Evolutionary conservation across 2,797 vertebrate genomes (phyloP), one percentile per base, ranked within the genome.

Genomic region (Harpagifer antarcticus): DNA sequence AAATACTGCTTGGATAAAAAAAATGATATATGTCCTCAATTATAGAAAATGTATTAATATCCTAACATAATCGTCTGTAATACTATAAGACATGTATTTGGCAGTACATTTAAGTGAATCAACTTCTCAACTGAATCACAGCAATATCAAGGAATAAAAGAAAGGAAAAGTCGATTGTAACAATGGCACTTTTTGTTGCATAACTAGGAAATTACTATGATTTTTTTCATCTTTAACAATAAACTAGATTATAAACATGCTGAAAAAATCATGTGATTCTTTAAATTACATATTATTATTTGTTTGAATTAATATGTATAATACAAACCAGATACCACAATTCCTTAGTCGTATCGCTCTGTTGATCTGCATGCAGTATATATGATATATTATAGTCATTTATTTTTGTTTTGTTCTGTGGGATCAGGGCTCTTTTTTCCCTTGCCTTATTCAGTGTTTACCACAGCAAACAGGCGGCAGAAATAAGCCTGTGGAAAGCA

Each of bases 381-480:
- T 44, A 42, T 65, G 12, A 31, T 53, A 9, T 37, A 47, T 27
- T 68, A 17, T 3, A 14, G 50, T 37, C 43, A 19, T 57, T 65
- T 5, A 10, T 54, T 60, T 27, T 68, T 77, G 78, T 79, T 81
- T 79, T 82, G 72, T 81, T 87, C 74, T 74, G 70, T 71, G 49
- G 65, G 55, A 56, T 27, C 17, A 49, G 70, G 55, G 58, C 42
- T 55, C 17, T 71, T 58, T 63, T 64, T 44, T 14, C 61, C 58
- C 27, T 75, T 66, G 47, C 52, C 60, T 81, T 64, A 19, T 42
- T 83, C 70, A 70, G 68, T 91, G 84, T 91, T 94, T 88, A 89
- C 91, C 88, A 72, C 83, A 89, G 84, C 81, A 86, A 82, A 81
- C 74, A 84, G 61, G 84, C 72, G 79, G 56, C 86, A 89, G 73